Evolutionary conservation across 2,797 vertebrate species (phyloP), one percentile per base, ranked within the genome.

Genomic region (Enteromius radiatus): DNA sequence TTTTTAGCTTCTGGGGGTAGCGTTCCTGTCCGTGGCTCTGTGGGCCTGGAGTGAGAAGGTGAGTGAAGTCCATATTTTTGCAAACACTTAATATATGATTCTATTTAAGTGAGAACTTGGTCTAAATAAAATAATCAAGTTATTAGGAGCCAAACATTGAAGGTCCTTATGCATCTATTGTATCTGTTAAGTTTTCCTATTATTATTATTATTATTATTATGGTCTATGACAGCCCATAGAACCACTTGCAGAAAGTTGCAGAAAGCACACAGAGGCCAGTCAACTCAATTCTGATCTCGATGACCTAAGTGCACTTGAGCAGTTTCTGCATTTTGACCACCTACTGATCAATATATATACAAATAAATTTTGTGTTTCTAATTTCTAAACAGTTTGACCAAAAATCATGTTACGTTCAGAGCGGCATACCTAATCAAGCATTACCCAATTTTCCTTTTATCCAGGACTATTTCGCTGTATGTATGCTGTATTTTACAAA

Each of bases 41-140:
- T 99, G 98, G 98, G 98, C 98, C 76, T 99, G 98, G 98, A 99
- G 96, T 90, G 98, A 99, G 92, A 99, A 99, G 95, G 98, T 99
- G 93, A 94, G 95, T 85, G 21, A 68, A 56, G 49, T 11, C 17
- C 28, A 6, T 56, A 17, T 33, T n/a, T 33, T 31, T 43, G 49
- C 45, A 12, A 31, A 28, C 4, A 52, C n/a, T 67, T 36, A 6
- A 52, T 67, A 67, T 41, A 38, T 56, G 1, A 56, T 56, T 54
- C 52, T 26, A 5, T n/a, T 75, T 52, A 36, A 15, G 26, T 36
- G 61, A 65, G 36, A 43, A 9, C 26, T 15, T n/a, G 17, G 6
- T 15, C 59, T 63, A 43, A 36, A 23, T 38, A 1, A 49, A n/a
- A 7, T 38, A 5, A 38, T 56, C 5, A 56, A 31, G 65, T 52